A percentile compares a stretch with the other conserved stretches of the same genome.
Conservation (phyloP, 2,888 invertebrate species). For the Tiphia femorata region DNA sequence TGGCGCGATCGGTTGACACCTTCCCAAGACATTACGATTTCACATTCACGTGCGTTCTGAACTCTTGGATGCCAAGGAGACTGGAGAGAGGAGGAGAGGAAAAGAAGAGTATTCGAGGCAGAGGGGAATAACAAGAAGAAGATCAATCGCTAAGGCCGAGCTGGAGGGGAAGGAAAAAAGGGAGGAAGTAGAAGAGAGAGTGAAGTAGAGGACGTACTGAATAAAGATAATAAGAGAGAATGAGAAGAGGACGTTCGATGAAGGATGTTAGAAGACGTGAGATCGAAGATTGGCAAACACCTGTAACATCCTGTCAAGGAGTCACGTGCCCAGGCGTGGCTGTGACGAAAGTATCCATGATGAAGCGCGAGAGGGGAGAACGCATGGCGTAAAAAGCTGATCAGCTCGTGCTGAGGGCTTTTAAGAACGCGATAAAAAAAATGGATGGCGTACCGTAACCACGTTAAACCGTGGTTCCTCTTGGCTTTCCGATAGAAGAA, state of each 20-base stretch:
- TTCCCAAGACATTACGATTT: constrained; percentile 56
- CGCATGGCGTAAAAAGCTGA: constrained; percentile 45
- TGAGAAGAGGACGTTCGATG: constrained; percentile 20
- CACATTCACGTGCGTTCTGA: no score
- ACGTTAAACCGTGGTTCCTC: not conserved
- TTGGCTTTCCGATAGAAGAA: no score
- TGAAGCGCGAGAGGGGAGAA: constrained; percentile 53
- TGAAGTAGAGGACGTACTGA: no score
- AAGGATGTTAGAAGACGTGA: constrained; percentile 29
- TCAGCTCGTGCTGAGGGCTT: constrained; percentile 57
- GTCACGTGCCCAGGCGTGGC: constrained; percentile 65
- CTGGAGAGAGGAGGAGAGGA: no score
- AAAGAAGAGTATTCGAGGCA: no score
- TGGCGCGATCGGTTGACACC: constrained; percentile 16
- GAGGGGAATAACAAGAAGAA: not conserved
- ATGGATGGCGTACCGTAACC: constrained; percentile 37
- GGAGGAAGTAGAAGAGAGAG: not conserved
- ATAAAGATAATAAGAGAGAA: no score
- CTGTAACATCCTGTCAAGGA: constrained; percentile 57
- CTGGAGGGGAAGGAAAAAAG: not conserved
- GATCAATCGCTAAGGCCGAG: not conserved
- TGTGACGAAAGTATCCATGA: constrained; percentile 58
- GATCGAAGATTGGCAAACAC: constrained; percentile 52
- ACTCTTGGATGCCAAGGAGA: no score
- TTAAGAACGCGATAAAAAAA: constrained; percentile 56